These are phyloP conservation scores for Opisthograptis luteolata DNA, from an alignment of 2,888 invertebrate species.

Conservation along the genomic window DNA sequence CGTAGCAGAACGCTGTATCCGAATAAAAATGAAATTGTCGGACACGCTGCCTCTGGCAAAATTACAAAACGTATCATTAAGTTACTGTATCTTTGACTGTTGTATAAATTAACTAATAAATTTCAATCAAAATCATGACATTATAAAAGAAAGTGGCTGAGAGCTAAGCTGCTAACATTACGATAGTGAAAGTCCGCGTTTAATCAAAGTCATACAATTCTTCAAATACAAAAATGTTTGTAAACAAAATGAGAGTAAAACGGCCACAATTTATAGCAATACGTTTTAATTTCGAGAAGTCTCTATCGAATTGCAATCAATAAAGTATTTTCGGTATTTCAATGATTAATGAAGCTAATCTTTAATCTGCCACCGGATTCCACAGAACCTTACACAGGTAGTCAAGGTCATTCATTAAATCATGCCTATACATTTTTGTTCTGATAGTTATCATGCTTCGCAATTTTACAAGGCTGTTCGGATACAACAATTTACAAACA, in stretches of 20 bases:
- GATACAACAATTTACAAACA: too few species aligned
- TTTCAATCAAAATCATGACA: background rate
- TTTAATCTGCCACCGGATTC: slow-evolving; percentile 81
- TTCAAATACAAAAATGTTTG: background rate
- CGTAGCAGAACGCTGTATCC: too few species aligned
- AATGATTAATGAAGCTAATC: slow-evolving; percentile 75
- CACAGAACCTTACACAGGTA: slow-evolving; percentile 61
- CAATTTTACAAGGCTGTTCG: slow-evolving; percentile 1
- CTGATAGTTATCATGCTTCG: slow-evolving; percentile 12
- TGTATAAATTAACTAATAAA: background rate
- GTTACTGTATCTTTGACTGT: too few species aligned
- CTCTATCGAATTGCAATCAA: slow-evolving; percentile 57
- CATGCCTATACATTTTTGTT: slow-evolving; percentile 31
- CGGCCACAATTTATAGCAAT: slow-evolving; percentile 44
- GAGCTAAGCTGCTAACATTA: background rate
- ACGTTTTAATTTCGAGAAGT: slow-evolving; percentile 54
- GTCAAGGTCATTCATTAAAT: slow-evolving; percentile 48
- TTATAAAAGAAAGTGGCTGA: background rate
- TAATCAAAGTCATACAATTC: background rate
- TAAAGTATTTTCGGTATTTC: slow-evolving; percentile 62
- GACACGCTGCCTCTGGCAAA: background rate
- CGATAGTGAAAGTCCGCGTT: background rate
- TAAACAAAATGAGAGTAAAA: slow-evolving; percentile 39
- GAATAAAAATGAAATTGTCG: too few species aligned
- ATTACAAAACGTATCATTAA: too few species aligned